Conservation (phyloP, 1,140 invertebrate genomes). For the Ips typographus region DNA sequence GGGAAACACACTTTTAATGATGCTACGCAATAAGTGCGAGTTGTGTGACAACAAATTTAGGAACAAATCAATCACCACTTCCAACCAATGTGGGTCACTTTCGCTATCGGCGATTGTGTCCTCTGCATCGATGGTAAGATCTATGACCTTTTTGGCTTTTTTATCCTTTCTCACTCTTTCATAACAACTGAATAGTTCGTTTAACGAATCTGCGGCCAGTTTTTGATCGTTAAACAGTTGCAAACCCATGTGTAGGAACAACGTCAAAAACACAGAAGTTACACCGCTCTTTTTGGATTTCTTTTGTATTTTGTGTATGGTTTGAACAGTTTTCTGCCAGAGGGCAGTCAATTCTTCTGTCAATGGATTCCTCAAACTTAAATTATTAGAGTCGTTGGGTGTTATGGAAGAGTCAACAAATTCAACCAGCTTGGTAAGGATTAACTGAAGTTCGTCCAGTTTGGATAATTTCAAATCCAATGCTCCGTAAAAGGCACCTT, state of each 20-base stretch:
- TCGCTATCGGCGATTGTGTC: constrained; percentile 11
- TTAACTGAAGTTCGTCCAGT: constrained; percentile 59
- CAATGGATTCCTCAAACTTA: constrained; percentile 54
- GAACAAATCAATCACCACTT: constrained; percentile 76
- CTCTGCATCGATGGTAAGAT: constrained; percentile 42
- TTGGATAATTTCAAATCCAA: constrained; percentile 64
- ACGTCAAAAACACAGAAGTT: constrained; percentile 61
- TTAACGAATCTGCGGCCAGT: constrained; percentile 65
- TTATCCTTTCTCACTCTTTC: constrained; percentile 59
- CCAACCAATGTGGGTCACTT: constrained; percentile 71
- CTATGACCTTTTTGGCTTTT: constrained; percentile 48
- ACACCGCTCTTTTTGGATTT: constrained; percentile 47
- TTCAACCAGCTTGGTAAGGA: constrained; percentile 59
- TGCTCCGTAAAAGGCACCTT: constrained; percentile 64
- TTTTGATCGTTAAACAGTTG: constrained; percentile 70
- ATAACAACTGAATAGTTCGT: constrained; percentile 69
- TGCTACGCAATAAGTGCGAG: constrained; percentile 65
- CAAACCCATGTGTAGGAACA: constrained; percentile 70
- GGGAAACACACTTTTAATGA: constrained; percentile 71
- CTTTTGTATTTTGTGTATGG: constrained; percentile 53
- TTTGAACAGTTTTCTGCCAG: constrained; percentile 62
- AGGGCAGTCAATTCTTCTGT: constrained; percentile 57
- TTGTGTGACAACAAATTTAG: constrained; percentile 71
- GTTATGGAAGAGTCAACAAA: constrained; percentile 55
- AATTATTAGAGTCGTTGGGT: constrained; percentile 46